Evolutionary conservation across 2,113 vertebrate genomes (phyloP).

Genomic region (Gnathonemus longibarbis): DNA sequence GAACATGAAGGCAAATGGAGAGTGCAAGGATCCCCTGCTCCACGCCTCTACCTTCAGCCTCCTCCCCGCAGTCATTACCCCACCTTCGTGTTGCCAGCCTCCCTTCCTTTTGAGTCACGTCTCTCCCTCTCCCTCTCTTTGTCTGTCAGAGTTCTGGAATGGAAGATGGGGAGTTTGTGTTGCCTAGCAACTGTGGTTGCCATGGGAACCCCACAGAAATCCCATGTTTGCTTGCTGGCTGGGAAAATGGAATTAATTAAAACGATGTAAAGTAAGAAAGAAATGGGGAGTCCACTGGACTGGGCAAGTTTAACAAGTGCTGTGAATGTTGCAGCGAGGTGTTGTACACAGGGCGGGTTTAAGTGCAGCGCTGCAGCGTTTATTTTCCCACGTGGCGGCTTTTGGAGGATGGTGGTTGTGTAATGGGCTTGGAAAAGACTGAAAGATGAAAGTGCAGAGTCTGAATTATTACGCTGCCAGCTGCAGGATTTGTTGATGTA

Average conservation of each 20-base stretch:
- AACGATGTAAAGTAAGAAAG: slow-evolving; percentile 35
- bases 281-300: neutral
- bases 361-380: neutral
- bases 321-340: neutral
- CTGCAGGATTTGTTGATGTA: neutral
- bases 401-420: neutral
- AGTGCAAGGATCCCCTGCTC: slow-evolving; percentile 21
- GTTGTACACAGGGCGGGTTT: neutral
- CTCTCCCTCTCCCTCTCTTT: slow-evolving; percentile 39
- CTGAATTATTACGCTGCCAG: neutral
- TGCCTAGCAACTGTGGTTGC: slow-evolving; percentile 68
- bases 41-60: slow-evolving; percentile 7
- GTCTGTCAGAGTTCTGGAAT: slow-evolving; percentile 70
- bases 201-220: slow-evolving; percentile 52
- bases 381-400: neutral
- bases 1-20: neutral
- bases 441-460: neutral
- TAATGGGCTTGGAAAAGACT: neutral
- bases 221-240: slow-evolving; percentile 49
- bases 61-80: slow-evolving; percentile 1
- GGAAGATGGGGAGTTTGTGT: slow-evolving; percentile 68
- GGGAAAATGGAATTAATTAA: slow-evolving; percentile 66
- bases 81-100: slow-evolving; percentile 3
- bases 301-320: neutral
- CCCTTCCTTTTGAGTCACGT: slow-evolving; percentile 20